Percentiles rank a stretch among this genome's conserved stretches.
Evolutionary conservation across 2,113 vertebrate species (phyloP).

Genomic region (Rousettus leschenaultii): DNA sequence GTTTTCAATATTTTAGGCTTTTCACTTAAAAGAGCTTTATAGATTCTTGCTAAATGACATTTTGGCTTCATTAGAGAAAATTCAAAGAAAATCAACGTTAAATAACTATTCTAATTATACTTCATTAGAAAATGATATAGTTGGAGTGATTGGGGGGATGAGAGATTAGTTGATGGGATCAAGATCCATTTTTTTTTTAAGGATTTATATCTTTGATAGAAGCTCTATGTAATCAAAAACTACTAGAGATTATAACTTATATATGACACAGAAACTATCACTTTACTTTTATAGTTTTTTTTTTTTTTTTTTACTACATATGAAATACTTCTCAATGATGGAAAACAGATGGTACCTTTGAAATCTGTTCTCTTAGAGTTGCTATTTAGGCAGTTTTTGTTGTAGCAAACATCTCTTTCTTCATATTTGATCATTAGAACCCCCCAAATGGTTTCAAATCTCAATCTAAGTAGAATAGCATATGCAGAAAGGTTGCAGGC

Average conservation of each 20-base stretch:
- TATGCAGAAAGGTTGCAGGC: background rate
- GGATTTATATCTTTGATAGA: background rate
- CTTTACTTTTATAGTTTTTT: background rate
- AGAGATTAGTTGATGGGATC: background rate
- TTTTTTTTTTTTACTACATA: conserved; percentile 13
- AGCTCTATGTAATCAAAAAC: background rate
- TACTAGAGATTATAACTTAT: background rate
- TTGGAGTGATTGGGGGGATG: background rate
- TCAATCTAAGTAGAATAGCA: background rate
- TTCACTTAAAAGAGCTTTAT: background rate
- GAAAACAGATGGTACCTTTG: conserved; percentile 23
- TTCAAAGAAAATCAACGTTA: background rate
- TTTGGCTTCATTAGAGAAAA: conserved; percentile 24
- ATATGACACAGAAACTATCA: background rate
- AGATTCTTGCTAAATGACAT: background rate
- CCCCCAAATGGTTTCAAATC: background rate
- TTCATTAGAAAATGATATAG: background rate
- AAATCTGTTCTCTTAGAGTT: conserved; percentile 9
- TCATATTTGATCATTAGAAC: background rate
- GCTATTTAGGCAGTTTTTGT: conserved; percentile 18
- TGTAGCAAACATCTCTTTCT: conserved; percentile 16
- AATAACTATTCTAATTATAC: background rate
- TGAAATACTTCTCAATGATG: conserved; percentile 17
- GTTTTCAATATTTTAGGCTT: background rate
- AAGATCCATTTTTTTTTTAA: background rate